Evolutionary conservation across 2,888 invertebrate species (phyloP), one percentile per base, ranked within the genome.

Genomic region (Habroteleia sp.): DNA sequence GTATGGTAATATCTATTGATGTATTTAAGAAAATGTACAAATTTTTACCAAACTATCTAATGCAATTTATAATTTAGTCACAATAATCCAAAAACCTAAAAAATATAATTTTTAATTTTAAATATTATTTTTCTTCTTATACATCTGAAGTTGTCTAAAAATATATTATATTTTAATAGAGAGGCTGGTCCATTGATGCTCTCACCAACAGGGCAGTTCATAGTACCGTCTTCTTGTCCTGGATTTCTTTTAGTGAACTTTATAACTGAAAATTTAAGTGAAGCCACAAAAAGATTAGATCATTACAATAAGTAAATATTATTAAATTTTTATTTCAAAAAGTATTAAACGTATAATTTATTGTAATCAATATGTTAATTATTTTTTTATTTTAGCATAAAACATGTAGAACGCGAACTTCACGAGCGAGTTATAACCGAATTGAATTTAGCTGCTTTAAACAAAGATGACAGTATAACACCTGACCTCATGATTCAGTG

Each of bases 161-260:
- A n/a, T n/a, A n/a, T n/a, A n/a, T 27, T 23, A 10, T 58, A 11
- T 41, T 31, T 31, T 37, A 35, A 10, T 89, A 97, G 97, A 13
- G 97, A 97, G 88, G 95, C 97, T 1, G 97, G 97, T 0, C 97
- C 97, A 0, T 86, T 98, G 60, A 97, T 97, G 95, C 91, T 98
- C 17, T 96, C 96, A 6, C 97, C 97, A 0, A 96, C 96, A 1
- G 98, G 97, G 1, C 97, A 97, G 89, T 94, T 97, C 83, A 95
- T 97, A 74, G 94, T 96, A 0, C 97, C 98, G 7, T 94, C 96
- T 0, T 96, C 97, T 0, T 95, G 97, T 84, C 97, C 97, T 0
- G 95, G 96, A 0, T 93, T 93, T 79, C 92, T 97, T 77, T 90
- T 97, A 52, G 92, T 97, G 8, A 94, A 93, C 82, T 98, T 96